Evolutionary conservation across 53 echinoderm and acorn worm genomes (phyloP).

Genomic region (Luidia sarsii): DNA sequence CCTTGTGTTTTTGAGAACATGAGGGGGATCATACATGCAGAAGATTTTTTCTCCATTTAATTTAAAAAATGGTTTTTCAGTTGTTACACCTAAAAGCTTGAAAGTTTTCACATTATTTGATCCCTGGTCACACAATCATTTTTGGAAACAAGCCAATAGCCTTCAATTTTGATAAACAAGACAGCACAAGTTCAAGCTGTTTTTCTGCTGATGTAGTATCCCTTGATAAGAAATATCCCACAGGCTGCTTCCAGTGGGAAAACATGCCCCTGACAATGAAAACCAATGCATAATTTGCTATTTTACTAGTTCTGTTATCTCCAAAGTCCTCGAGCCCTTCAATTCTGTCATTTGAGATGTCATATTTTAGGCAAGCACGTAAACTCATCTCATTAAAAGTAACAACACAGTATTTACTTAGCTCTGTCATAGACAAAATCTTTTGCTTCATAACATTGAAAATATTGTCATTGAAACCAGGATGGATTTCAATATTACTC

Average conservation of each 20-base stretch:
- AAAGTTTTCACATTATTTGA: slow-evolving; percentile 29
- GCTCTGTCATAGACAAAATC: slow-evolving; percentile 34
- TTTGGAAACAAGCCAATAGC: slow-evolving; percentile 32
- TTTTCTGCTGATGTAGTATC: slow-evolving; percentile 6
- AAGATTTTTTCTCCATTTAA: slow-evolving; percentile 34
- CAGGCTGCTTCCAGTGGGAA: slow-evolving; percentile 53
- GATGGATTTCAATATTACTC: slow-evolving; percentile 11
- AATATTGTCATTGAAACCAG: slow-evolving; percentile 39
- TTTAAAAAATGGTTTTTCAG: slow-evolving; percentile 21
- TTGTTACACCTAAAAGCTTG: slow-evolving; percentile 19
- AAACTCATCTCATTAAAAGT: slow-evolving; percentile 57
- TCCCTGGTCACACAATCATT: slow-evolving; percentile 57
- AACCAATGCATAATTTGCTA: slow-evolving; percentile 66
- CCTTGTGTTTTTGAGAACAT: slow-evolving; percentile 53
- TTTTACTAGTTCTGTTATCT: slow-evolving; percentile 13
- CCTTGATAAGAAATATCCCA: slow-evolving; percentile 42
- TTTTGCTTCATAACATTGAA: slow-evolving; percentile 30
- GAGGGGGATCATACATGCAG: slow-evolving; percentile 56
- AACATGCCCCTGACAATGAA: slow-evolving; percentile 57
- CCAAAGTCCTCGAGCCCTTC: slow-evolving; percentile 70
- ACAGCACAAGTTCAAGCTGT: background rate
- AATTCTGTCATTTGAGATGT: slow-evolving; percentile 50
- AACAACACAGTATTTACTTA: slow-evolving; percentile 53
- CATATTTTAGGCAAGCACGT: slow-evolving; percentile 33
- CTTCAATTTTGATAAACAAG: slow-evolving; percentile 5